A percentile compares a stretch with the other conserved stretches of the same genome.
phyloP scores from a whole-genome alignment of 2,113 vertebrate genomes.

The Cettia cetti region DNA sequence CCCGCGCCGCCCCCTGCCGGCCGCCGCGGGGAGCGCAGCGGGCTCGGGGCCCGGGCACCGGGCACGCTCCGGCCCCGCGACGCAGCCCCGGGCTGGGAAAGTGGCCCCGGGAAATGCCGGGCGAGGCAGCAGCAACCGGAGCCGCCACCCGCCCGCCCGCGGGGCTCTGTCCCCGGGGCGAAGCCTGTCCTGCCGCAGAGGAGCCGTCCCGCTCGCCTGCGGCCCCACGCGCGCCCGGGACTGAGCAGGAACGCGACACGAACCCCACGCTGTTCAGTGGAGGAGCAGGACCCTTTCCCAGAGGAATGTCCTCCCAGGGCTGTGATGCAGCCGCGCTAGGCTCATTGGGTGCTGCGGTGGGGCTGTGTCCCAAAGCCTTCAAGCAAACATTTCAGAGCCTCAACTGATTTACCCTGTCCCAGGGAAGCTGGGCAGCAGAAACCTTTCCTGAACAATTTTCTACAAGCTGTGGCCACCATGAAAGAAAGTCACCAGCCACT shows the following conservation, averaged over 20 bases:
- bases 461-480: neutral
- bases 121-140: neutral
- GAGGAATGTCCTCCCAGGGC: neutral
- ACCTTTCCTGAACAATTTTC: neutral
- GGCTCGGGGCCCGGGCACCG: no score
- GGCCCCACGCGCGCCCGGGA: neutral
- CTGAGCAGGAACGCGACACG: neutral
- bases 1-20: neutral
- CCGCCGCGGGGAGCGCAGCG: no score
- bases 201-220: neutral
- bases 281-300: neutral
- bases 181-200: neutral
- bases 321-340: no score
- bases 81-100: no score
- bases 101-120: neutral
- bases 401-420: neutral
- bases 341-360: neutral
- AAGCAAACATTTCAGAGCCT: neutral
- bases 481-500: neutral
- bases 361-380: neutral
- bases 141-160: neutral
- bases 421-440: neutral
- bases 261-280: rapidly evolving
- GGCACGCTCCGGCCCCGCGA: neutral
- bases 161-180: no score